Percentiles rank a stretch among this genome's conserved stretches.
phyloP scores from a whole-genome alignment of 2,113 vertebrate genomes.

The Hyla sarda region DNA sequence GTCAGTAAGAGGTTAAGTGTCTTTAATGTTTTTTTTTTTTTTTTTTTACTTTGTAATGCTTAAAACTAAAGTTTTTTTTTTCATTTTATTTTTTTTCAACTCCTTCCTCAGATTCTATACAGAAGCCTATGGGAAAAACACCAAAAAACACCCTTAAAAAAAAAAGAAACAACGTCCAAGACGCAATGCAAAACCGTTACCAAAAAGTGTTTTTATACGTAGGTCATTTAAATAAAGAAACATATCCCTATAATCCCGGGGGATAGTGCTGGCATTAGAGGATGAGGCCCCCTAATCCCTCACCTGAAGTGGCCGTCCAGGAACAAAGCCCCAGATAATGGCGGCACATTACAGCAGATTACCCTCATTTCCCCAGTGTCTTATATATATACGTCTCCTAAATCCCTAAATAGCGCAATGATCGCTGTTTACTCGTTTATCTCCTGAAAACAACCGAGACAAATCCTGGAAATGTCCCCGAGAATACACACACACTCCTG shows the following conservation, averaged over 20 bases:
- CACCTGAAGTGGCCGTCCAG: not conserved
- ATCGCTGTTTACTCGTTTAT: conserved; percentile 17
- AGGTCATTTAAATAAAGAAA: not conserved
- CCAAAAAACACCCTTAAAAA: too few species aligned
- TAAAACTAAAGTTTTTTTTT: too few species aligned
- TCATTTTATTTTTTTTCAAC: too few species aligned
- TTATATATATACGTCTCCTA: not conserved
- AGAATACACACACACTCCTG: not conserved
- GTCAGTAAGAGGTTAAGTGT: too few species aligned
- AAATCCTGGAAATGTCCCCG: not conserved
- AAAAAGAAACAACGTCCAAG: too few species aligned
- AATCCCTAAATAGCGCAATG: not conserved
- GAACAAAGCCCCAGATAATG: not conserved
- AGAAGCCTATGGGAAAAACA: too few species aligned
- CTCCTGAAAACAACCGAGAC: not conserved
- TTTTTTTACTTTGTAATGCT: too few species aligned
- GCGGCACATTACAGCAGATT: not conserved
- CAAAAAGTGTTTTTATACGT: too few species aligned
- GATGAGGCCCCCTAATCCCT: not conserved
- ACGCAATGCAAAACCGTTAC: too few species aligned
- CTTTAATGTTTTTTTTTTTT: too few species aligned
- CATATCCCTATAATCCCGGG: not conserved
- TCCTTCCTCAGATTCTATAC: too few species aligned
- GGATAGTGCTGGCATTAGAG: not conserved
- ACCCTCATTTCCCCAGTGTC: not conserved